These are phyloP conservation scores for Melikaiella ostensackeni DNA, from an alignment of 2,888 invertebrate genomes.

Conservation along the genomic window DNA sequence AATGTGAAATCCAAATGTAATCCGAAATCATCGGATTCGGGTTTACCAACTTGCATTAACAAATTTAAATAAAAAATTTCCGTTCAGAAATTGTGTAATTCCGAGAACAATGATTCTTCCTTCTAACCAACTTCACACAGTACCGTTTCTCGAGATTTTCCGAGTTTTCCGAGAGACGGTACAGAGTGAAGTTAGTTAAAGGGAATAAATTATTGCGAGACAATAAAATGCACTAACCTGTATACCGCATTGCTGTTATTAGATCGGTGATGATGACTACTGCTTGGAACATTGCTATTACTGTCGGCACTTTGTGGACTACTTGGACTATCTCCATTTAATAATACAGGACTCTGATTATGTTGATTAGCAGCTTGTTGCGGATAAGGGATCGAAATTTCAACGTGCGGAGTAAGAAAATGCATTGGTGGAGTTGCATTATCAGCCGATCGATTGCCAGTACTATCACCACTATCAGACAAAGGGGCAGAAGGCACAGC, in stretches of 20 bases:
- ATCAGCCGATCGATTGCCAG: conserved; percentile 88
- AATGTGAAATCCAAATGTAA: no score
- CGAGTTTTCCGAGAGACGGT: no score
- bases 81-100: no score
- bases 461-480: conserved; percentile 91
- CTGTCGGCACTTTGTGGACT: conserved; percentile 91
- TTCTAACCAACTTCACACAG: no score
- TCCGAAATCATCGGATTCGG: no score
- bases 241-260: conserved; percentile 77
- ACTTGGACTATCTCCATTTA: conserved; percentile 85
- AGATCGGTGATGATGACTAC: conserved; percentile 81
- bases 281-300: conserved; percentile 85
- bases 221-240: conserved; percentile 60
- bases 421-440: conserved; percentile 95
- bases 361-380: conserved; percentile 81
- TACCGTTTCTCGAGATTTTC: no score
- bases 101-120: no score
- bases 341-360: conserved; percentile 76
- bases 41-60: no score
- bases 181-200: no score
- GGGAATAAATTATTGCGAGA: not conserved
- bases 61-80: no score
- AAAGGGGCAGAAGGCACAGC: conserved; percentile 86
- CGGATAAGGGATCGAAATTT: conserved; percentile 92
- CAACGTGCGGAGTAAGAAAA: conserved; percentile 93